phyloP scores from a whole-genome alignment of 2,113 vertebrate genomes.

The Malurus alboscapulatus region DNA sequence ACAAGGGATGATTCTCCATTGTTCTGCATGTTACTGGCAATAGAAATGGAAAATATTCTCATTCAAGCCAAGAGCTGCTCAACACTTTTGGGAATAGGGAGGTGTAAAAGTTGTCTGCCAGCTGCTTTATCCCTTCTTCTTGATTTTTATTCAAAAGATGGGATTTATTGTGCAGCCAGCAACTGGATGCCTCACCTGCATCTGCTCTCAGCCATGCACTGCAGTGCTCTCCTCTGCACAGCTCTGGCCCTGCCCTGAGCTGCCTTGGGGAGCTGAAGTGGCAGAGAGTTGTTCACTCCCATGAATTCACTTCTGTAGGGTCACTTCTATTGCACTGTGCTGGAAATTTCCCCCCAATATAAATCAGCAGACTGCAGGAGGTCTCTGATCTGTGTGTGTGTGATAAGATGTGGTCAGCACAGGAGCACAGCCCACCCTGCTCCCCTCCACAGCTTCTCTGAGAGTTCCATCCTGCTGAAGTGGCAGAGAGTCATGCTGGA shows the following conservation, averaged over 20 bases:
- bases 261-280: background rate
- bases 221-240: background rate
- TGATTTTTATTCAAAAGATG: background rate
- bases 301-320: background rate
- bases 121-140: constrained; percentile 1
- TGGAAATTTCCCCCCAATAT: background rate
- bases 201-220: background rate
- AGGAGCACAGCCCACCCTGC: background rate
- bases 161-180: background rate
- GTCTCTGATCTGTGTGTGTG: background rate
- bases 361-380: background rate
- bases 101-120: constrained; percentile 1
- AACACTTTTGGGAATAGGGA: background rate
- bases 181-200: background rate
- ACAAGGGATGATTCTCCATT: constrained; percentile 7
- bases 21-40: background rate
- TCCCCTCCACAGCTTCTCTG: background rate
- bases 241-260: accelerated
- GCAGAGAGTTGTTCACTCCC: background rate
- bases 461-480: background rate
- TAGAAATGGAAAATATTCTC: constrained; percentile 13
- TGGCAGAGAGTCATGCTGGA: background rate
- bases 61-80: background rate
- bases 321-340: no score
- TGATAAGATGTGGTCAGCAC: background rate